Base-by-base conservation (phyloP, 2,797 vertebrate species). In the Allobates femoralis region DNA sequence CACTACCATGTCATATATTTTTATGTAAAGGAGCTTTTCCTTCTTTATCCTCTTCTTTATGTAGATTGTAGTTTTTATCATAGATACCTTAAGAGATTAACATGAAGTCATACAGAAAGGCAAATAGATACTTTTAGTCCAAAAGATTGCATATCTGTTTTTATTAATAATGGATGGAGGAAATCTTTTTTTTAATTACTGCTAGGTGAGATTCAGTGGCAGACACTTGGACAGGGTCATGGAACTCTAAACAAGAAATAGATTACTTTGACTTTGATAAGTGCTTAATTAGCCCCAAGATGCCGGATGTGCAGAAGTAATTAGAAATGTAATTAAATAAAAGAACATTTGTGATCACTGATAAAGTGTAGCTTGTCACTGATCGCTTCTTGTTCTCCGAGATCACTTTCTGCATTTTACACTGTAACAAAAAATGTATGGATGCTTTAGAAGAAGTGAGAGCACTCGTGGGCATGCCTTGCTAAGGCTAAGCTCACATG, bases 251-350 rank as follows among this genome's bases (percentile, higher is more conserved):
- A 83, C 77, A 81, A 81, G 86, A 81, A 84, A 81, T 78, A 85
- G 82, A 88, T 88, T 81, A 85, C 77, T 75, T 88, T 88, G 86
- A 73, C 86, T 81, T 88, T 88, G 86, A 88, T 78, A 84, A 84
- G 82, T 81, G 56, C 77, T 85, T 88, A 88, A 88, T 88, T 85
- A 85, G 82, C 77, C 86, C 82, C 82, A 88, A 80, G 86, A 88
- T 88, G 69, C 86, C 58, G 56, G 58, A 58, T 84, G 67, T 75
- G 82, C 34, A 79, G 62, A 74, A 74, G 76, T 86, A 87, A 84
- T 88, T 88, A 84, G 86, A 85, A 88, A 84, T 81, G 77, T 88
- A 88, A 88, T 88, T 88, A 85, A 88, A 88, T 88, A 88, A 81
- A 88, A 76, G 67, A 85, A 81, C 10, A 58, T 84, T 67, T 84